These are phyloP conservation scores for Battus philenor DNA, from an alignment of 1,140 invertebrate species.

Conservation along the genomic window DNA sequence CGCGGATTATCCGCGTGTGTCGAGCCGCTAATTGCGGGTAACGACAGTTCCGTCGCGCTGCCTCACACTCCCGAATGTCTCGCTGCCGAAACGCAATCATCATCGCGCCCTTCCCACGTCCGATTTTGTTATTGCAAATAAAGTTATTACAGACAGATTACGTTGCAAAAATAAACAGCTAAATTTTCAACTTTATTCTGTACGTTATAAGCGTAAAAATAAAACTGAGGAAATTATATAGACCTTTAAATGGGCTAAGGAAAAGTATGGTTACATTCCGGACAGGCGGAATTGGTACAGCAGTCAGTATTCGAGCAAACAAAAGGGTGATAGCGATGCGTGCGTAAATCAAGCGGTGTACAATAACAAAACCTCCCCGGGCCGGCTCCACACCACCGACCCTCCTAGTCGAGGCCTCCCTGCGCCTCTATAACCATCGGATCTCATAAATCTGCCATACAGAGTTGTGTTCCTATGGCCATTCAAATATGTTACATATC, in stretches of 20 bases:
- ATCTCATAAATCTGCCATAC: slow-evolving; percentile 63
- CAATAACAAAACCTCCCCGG: slow-evolving; percentile 63
- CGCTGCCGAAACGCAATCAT: slow-evolving; percentile 30
- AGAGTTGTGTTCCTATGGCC: slow-evolving; percentile 48
- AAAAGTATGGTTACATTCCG: slow-evolving; percentile 36
- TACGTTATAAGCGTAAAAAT: too few relatives aligned
- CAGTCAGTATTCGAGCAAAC: slow-evolving; percentile 60
- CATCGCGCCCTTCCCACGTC: slow-evolving; percentile 18
- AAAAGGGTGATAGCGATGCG: slow-evolving; percentile 70
- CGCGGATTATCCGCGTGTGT: slow-evolving; percentile 63
- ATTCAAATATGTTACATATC: slow-evolving; percentile 38
- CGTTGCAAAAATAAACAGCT: too few relatives aligned
- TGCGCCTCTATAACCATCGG: slow-evolving; percentile 41
- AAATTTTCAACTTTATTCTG: too few relatives aligned
- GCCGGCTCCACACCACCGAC: slow-evolving; percentile 35
- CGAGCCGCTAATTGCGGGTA: slow-evolving; percentile 67
- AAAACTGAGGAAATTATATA: slow-evolving; percentile 1
- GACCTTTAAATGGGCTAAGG: slow-evolving; percentile 17
- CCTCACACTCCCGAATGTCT: slow-evolving; percentile 15
- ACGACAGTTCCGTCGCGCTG: slow-evolving; percentile 36
- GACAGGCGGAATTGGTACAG: slow-evolving; percentile 46
- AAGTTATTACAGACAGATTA: too few relatives aligned
- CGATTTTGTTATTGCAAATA: slow-evolving; percentile 15
- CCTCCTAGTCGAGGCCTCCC: slow-evolving; percentile 33
- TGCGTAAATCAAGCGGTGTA: slow-evolving; percentile 72